Conservation (phyloP, 2,888 invertebrate genomes). For the Amblyjoppa proteus region DNA sequence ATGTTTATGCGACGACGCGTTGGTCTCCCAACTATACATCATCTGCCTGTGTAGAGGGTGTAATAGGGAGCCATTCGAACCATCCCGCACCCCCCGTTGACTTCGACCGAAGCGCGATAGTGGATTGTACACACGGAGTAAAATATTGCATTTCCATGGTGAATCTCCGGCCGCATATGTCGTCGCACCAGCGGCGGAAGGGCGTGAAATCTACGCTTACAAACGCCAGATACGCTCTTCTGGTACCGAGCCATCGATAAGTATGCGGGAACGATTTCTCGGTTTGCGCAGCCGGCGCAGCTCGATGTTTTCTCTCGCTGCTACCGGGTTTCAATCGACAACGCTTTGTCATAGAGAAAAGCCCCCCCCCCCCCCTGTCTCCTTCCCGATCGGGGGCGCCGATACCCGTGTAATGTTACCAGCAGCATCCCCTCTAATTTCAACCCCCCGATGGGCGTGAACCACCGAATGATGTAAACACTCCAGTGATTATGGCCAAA, state of each 20-base stretch:
- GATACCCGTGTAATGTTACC: conserved; percentile 37
- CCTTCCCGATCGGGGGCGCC: conserved; percentile 9
- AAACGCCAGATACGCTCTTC: too few species aligned
- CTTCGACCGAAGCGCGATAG: conserved; percentile 57
- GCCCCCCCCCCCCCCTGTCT: not conserved
- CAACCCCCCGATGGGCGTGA: conserved; percentile 62
- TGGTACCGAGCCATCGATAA: not conserved
- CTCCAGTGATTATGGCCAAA: conserved; percentile 52
- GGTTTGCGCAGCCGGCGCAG: conserved; percentile 54
- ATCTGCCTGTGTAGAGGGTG: conserved; percentile 25
- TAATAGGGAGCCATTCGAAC: not conserved
- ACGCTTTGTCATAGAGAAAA: conserved; percentile 61
- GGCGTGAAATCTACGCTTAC: too few species aligned
- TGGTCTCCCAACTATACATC: not conserved
- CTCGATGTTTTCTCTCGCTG: conserved; percentile 34
- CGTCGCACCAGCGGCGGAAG: too few species aligned
- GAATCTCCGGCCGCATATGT: conserved; percentile 3
- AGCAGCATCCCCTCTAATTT: conserved; percentile 62
- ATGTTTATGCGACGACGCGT: conserved; percentile 18
- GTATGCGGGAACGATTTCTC: conserved; percentile 22
- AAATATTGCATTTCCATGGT: conserved; percentile 56
- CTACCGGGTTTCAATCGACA: conserved; percentile 25
- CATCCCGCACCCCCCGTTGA: conserved; percentile 44
- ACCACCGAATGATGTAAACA: conserved; percentile 67
- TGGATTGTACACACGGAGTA: conserved; percentile 33